Conservation (phyloP, 2,113 vertebrate genomes). For the Silurus glanis region DNA sequence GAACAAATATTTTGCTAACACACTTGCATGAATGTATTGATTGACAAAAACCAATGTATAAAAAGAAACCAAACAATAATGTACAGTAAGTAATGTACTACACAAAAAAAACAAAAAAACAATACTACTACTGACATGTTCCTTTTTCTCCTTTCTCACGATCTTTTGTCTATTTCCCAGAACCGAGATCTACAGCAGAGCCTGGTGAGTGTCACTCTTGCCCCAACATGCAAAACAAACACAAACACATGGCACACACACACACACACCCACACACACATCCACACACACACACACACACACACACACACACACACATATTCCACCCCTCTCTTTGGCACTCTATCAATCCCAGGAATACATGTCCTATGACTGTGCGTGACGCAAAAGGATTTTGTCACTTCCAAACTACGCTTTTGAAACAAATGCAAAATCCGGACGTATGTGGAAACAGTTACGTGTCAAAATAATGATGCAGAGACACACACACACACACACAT, state of each 20-base stretch:
- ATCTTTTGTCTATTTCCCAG: slow-evolving; percentile 38
- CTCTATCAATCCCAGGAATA: background rate
- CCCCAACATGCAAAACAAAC: slow-evolving; percentile 28
- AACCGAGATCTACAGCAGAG: slow-evolving; percentile 71
- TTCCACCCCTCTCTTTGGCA: background rate
- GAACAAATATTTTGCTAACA: background rate
- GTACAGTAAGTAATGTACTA: background rate
- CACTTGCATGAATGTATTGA: background rate
- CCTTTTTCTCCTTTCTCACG: background rate
- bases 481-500: background rate
- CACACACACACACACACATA: slow-evolving; percentile 18
- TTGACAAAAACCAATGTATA: background rate
- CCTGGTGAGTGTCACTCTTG: slow-evolving; percentile 58
- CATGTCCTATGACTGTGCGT: background rate
- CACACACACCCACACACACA: background rate
- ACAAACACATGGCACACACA: slow-evolving; percentile 11
- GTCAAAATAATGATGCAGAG: background rate
- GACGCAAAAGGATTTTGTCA: background rate
- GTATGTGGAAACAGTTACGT: background rate
- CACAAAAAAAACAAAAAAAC: background rate
- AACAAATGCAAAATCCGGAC: background rate
- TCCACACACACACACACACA: background rate
- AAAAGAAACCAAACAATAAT: background rate
- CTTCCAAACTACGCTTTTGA: background rate
- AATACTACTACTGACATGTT: background rate